Evolutionary conservation across 30 jellyfish, hydroid and myxozoan genomes (phyloP), one percentile per base, ranked within the genome.

Genomic region (Hydractinia symbiolongicarpus): DNA sequence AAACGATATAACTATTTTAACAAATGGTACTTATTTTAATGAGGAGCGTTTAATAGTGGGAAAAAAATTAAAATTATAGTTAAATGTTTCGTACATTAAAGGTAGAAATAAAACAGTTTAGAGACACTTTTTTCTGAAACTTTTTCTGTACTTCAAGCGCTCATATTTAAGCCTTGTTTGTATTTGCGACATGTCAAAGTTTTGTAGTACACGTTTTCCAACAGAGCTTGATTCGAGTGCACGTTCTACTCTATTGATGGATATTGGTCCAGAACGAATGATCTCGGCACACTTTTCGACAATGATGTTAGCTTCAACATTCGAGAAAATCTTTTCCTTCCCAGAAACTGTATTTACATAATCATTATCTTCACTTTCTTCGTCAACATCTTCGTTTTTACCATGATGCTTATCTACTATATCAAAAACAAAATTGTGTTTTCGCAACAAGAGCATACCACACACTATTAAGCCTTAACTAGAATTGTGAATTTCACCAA

Each of bases 261-360:
- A 58, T 11, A 58, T 58, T 58, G 69, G 69, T 58, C 69, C 69
- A 58, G 69, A 58, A 13, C 69, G 69, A 58, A 58, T 11, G 69
- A 58, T 58, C 69, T 58, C 69, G 19, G 69, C 15, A 58, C 69
- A 58, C 15, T 13, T 58, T 16, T 3, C 69, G 69, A 58, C 19
- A 58, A 58, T 58, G 15, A 58, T 16, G 15, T 58, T 58, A 58
- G 69, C 69, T 58, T 58, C 69, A 11, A 16, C 19, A 11, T 58
- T 16, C 69, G 69, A 58, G 17, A 58, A 58, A 11, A 58, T 1
- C 19, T 58, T 58, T 11, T 13, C 15, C 19, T 58, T 58, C 19
- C 69, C 69, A 58, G 69, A 11, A 11, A 58, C 17, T 58, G 15
- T 2, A 30, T 30, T 30, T 30, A 0, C 44, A 30, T 30, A 30